Base-by-base conservation (phyloP, 2,797 vertebrate species). In the Brachyrhaphis roseni region DNA sequence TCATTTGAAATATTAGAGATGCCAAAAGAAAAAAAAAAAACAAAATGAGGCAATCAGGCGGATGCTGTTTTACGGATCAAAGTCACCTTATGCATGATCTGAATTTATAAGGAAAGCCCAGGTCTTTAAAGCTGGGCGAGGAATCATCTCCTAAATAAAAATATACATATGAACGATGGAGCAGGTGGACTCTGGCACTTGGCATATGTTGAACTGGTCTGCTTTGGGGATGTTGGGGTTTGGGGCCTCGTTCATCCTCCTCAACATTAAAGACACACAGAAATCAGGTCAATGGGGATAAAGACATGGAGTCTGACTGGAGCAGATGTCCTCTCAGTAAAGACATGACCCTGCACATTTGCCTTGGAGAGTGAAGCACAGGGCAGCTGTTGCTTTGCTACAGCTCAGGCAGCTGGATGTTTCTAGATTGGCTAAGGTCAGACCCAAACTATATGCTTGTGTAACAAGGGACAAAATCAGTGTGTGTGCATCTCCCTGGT, bases 241-340 rank as follows among this genome's bases (percentile, higher is more conserved):
- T 81, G 53, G 74, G 75, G 74, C 75, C 66, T 85, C 78, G 86
- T 78, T 75, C 74, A 77, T 84, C 74, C 73, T 66, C 78, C 57
- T 85, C 80, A 66, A 45, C 76, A 82, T 78, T 82, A 84, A 80
- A 78, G 45, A 85, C 77, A 76, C 34, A 79, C 76, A 83, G 78
- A 64, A 75, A 79, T 77, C 77, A 43, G 77, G 76, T 78, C 90
- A 86, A 78, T 34, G 72, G 86, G 86, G 79, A 84, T 76, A 83
- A 76, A 77, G 80, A 74, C 68, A 72, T 83, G 78, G 83, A 83
- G 82, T 80, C 84, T 83, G 87, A 87, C 79, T 79, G 45, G 81
- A 91, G 84, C 93, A 94, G 91, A 92, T 94, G 93, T 92, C 89
- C 82, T 85, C 82, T 86, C 79, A 80, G 86, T 79, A 79, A 94